phyloP scores from a whole-genome alignment of 2,113 vertebrate genomes.

The Coreoperca whiteheadi region DNA sequence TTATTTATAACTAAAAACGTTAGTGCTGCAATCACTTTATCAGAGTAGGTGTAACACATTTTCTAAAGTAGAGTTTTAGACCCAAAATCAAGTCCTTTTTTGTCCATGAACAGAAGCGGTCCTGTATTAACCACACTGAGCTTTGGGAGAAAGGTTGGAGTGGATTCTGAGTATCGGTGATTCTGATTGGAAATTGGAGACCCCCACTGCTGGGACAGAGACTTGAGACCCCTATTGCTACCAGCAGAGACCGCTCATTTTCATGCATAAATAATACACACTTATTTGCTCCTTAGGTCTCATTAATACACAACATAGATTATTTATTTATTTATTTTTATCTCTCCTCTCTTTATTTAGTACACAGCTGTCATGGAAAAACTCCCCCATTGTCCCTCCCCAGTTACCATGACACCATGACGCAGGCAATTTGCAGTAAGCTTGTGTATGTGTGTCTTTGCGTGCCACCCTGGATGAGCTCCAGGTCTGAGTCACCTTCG shows the following conservation, averaged over 20 bases:
- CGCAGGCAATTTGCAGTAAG: slow-evolving; percentile 10
- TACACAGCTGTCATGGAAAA: slow-evolving; percentile 42
- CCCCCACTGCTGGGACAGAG: slow-evolving; percentile 16
- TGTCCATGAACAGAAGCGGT: neutral
- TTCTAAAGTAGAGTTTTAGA: neutral
- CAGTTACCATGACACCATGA: slow-evolving; percentile 43
- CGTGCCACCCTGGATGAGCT: slow-evolving; percentile 42
- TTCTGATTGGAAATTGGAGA: slow-evolving; percentile 55
- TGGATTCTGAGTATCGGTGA: slow-evolving; percentile 22
- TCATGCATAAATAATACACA: neutral
- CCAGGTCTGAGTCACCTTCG: slow-evolving; percentile 56
- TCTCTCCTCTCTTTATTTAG: neutral
- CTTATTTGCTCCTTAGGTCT: neutral
- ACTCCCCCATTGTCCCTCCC: slow-evolving; percentile 5
- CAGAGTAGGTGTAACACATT: neutral
- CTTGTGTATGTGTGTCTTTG: slow-evolving; percentile 6
- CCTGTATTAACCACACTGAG: neutral
- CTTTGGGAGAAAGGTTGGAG: slow-evolving; percentile 1
- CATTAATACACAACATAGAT: neutral
- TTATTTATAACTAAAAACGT: too few relatives aligned
- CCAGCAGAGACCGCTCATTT: neutral
- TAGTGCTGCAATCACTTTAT: too few relatives aligned
- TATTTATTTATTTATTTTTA: neutral
- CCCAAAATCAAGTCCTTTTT: neutral
- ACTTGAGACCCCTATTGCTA: slow-evolving; percentile 53